Evolutionary conservation across 2,797 vertebrate species (phyloP).

Genomic region (Prionace glauca): DNA sequence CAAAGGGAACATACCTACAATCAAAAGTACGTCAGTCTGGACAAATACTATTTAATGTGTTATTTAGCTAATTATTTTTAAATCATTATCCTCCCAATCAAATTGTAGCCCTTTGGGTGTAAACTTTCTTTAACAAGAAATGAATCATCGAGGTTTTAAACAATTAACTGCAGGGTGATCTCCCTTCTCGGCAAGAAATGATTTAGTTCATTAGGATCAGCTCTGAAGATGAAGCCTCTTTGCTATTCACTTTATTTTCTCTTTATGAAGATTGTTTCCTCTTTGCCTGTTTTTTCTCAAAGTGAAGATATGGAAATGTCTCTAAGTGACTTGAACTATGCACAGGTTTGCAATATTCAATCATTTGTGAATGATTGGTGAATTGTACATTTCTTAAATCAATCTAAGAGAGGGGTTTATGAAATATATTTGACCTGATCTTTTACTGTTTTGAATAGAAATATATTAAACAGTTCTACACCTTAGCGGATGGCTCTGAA

Average conservation of each 20-base stretch:
- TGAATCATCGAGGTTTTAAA: background rate
- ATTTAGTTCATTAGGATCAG: background rate
- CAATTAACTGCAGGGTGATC: background rate
- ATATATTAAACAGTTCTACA: conserved; percentile 10
- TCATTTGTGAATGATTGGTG: too few species aligned
- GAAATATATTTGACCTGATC: background rate
- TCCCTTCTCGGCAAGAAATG: background rate
- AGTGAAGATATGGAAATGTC: background rate
- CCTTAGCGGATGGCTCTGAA: background rate
- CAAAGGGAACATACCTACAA: background rate
- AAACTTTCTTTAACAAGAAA: background rate
- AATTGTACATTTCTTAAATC: background rate
- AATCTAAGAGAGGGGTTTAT: background rate
- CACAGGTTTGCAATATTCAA: conserved; percentile 7
- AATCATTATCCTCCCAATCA: conserved; percentile 6
- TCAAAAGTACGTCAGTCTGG: background rate
- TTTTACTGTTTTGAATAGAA: conserved; percentile 13
- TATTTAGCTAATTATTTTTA: background rate
- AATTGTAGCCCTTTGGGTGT: background rate
- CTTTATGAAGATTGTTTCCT: background rate
- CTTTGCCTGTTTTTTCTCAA: conserved; percentile 3
- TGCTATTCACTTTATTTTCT: background rate
- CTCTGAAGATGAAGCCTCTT: background rate
- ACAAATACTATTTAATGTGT: background rate
- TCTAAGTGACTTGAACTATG: conserved; percentile 16